phyloP scores from a whole-genome alignment of 2,888 invertebrate species.

The Pardosa pseudoannulata region DNA sequence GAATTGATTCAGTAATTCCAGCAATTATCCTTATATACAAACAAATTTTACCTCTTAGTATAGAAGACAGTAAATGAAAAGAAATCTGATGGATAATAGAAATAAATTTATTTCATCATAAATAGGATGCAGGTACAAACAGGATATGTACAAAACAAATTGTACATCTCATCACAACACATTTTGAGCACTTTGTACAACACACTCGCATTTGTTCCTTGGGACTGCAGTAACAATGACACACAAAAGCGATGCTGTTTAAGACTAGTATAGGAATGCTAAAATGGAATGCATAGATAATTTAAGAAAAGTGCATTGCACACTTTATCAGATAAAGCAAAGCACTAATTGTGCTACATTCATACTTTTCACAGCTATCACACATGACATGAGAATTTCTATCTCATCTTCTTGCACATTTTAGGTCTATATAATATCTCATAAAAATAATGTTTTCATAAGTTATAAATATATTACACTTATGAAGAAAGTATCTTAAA shows the following conservation, averaged over 20 bases:
- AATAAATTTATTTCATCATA: conserved; percentile 65
- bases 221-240: conserved; percentile 16
- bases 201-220: conserved; percentile 53
- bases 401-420: too few relatives aligned
- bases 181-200: conserved; percentile 64
- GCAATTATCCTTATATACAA: too few relatives aligned
- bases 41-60: too few relatives aligned
- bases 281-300: conserved; percentile 20
- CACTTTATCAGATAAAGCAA: neutral
- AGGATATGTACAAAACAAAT: conserved; percentile 55
- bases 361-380: neutral
- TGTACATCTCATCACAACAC: conserved; percentile 21
- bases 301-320: neutral
- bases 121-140: conserved; percentile 63
- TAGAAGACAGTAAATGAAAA: too few relatives aligned
- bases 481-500: too few relatives aligned
- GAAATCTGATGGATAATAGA: conserved; percentile 39
- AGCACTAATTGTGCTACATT: neutral
- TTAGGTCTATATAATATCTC: too few relatives aligned
- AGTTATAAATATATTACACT: too few relatives aligned
- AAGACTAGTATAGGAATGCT: conserved; percentile 22
- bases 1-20: too few relatives aligned
- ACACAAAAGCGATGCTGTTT: conserved; percentile 25
- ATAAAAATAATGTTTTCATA: too few relatives aligned
- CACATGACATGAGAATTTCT: too few relatives aligned